Evolutionary conservation across 2,797 vertebrate species (phyloP).

Genomic region (Chelon labrosus): DNA sequence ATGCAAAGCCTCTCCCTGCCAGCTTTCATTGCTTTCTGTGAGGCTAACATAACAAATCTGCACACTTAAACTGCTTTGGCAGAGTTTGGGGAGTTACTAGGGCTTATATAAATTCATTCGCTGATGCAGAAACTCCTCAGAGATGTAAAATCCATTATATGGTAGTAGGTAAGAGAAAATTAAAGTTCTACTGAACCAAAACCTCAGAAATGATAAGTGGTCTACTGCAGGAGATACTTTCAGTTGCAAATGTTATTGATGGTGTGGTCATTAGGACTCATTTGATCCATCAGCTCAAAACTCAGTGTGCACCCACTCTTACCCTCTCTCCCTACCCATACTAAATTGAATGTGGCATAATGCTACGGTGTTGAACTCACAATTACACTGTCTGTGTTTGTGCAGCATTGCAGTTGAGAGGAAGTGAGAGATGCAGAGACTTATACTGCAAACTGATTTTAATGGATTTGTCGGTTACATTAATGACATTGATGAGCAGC

Average conservation of each 20-base stretch:
- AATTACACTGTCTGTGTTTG: slow-evolving; percentile 18
- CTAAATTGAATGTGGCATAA: slow-evolving; percentile 43
- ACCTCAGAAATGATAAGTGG: slow-evolving; percentile 4
- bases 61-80: background rate
- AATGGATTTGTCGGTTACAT: slow-evolving; percentile 57
- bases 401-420: slow-evolving; percentile 2
- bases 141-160: slow-evolving; percentile 47
- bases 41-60: no score
- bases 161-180: slow-evolving; percentile 26
- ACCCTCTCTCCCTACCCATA: background rate
- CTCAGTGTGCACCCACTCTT: background rate
- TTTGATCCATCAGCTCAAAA: slow-evolving; percentile 33
- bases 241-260: slow-evolving; percentile 20
- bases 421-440: slow-evolving; percentile 31
- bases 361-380: slow-evolving; percentile 19
- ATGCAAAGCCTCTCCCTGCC: background rate
- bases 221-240: slow-evolving; percentile 1
- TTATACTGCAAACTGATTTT: slow-evolving; percentile 56
- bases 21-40: background rate
- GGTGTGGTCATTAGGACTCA: slow-evolving; percentile 37
- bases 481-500: slow-evolving; percentile 37
- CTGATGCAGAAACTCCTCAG: slow-evolving; percentile 6
- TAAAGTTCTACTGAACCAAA: slow-evolving; percentile 17
- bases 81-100: background rate
- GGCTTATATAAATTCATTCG: background rate